Base-by-base conservation (phyloP, 1,140 invertebrate species). In the Nautilus pompilius region DNA sequence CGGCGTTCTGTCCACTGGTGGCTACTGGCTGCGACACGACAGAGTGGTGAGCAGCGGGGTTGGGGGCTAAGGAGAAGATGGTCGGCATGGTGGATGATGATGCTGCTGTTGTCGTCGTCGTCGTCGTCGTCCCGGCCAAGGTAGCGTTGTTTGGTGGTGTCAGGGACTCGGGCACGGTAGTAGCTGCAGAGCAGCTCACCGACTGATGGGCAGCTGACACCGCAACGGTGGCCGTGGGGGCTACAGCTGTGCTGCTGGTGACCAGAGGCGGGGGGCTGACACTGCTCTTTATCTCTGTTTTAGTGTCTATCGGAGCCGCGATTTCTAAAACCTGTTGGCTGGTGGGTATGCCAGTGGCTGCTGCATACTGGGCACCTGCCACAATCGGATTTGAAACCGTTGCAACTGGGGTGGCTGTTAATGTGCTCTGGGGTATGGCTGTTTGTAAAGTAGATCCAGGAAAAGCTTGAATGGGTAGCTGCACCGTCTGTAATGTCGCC, bases 401-500 rank as follows among this genome's bases (percentile, higher is more conserved):
- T 0, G 49, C 26, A 28, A 28, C 3, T 20, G 45, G n/a, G 45
- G 45, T 57, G 29, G 33, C 29, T 2, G 55, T 26, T 22, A 41
- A 29, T 5, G 34, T 41, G 22, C 57, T 36, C 24, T 34, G 33
- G 29, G 10, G 17, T 20, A 24, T 45, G 33, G 20, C 20, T 5
- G 33, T 17, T 32, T 22, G 30, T 17, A 58, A 34, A 20, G 56
- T 3, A 8, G 56, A 30, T 36, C n/a, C 20, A 8, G 41, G 33
- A 8, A 58, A 34, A 28, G 57, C 57, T 15, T 45, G 33, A 20
- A 45, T 3, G 17, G 49, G 49, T 28, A 62, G 53, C 60, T 70
- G 62, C 32, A 53, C 30, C 32, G 36, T 26, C 46, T 58, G 57
- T 32, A 10, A 59, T 55, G 17, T 65, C 22, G 93, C 96, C 80